Evolutionary conservation across 2,113 vertebrate genomes (phyloP).

Genomic region (Gobiocypris rarus): DNA sequence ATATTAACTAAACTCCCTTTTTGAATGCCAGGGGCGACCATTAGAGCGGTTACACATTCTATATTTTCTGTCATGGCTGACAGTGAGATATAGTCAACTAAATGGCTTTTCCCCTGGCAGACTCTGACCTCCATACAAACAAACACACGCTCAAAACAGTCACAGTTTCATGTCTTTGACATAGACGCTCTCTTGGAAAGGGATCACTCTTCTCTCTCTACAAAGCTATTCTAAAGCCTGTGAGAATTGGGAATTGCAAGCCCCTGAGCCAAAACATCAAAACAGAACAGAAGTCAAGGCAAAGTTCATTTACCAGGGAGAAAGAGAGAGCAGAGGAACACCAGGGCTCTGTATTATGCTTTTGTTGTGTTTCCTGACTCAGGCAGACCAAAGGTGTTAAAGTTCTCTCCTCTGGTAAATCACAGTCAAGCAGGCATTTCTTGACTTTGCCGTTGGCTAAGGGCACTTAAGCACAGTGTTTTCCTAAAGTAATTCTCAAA

Average conservation of each 20-base stretch:
- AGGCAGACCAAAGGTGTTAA: conserved; percentile 3
- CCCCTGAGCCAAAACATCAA: conserved; percentile 38
- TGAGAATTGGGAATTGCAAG: conserved; percentile 42
- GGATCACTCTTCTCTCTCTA: conserved; percentile 31
- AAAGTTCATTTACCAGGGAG: conserved; percentile 26
- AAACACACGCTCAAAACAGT: conserved; percentile 10
- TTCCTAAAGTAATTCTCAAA: conserved; percentile 17
- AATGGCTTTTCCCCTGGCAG: conserved; percentile 40
- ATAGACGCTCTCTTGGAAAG: conserved; percentile 18
- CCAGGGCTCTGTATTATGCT: background rate
- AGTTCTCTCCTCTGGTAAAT: conserved; percentile 29
- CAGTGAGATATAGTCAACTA: conserved; percentile 33
- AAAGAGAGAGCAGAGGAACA: background rate
- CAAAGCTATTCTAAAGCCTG: conserved; percentile 40
- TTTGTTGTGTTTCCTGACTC: conserved; percentile 16
- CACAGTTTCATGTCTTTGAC: conserved; percentile 36
- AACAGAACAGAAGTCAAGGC: conserved; percentile 33
- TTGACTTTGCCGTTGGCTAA: conserved; percentile 30
- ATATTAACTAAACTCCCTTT: conserved; percentile 19
- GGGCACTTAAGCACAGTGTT: background rate
- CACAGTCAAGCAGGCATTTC: conserved; percentile 29
- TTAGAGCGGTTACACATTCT: conserved; percentile 7
- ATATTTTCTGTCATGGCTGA: conserved; percentile 30
- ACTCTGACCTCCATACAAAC: conserved; percentile 35
- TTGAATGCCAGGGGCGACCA: conserved; percentile 15